These are phyloP conservation scores for Caloenas nicobarica DNA, from an alignment of 2,113 vertebrate species.

Conservation along the genomic window DNA sequence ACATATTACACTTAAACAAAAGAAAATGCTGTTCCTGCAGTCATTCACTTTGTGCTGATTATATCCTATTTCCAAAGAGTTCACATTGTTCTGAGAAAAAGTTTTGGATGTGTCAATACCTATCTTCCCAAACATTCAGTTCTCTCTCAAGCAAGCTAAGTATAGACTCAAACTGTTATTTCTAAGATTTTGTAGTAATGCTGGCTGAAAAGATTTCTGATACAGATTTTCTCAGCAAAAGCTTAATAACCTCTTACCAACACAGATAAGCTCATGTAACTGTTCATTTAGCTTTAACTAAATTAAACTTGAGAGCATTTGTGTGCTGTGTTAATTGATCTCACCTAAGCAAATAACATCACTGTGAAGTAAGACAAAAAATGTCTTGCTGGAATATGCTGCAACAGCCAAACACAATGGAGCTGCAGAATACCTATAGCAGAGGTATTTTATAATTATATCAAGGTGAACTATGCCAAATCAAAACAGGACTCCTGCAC, in stretches of 20 bases:
- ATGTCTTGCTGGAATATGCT: not conserved
- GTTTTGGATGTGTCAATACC: not conserved
- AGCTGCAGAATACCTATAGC: not conserved
- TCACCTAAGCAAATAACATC: not conserved
- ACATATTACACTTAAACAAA: not conserved
- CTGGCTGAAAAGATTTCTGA: not conserved
- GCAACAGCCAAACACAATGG: not conserved
- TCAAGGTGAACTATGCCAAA: not conserved
- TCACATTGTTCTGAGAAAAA: not conserved
- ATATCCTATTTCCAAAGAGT: not conserved
- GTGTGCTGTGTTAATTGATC: not conserved
- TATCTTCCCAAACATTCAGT: not conserved
- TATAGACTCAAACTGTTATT: not conserved
- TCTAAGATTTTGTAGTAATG: not conserved
- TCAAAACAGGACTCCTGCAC: not conserved
- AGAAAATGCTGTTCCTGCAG: not conserved
- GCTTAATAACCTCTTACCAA: not conserved
- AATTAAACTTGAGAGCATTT: not conserved
- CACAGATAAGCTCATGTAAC: not conserved
- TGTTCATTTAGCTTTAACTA: not conserved
- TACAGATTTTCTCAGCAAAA: not conserved
- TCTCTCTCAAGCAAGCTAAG: not conserved
- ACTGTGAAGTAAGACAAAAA: not conserved
- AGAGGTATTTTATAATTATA: not conserved
- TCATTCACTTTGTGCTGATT: not conserved